phyloP scores from a whole-genome alignment of 2,888 invertebrate genomes.

The Rotaria socialis region DNA sequence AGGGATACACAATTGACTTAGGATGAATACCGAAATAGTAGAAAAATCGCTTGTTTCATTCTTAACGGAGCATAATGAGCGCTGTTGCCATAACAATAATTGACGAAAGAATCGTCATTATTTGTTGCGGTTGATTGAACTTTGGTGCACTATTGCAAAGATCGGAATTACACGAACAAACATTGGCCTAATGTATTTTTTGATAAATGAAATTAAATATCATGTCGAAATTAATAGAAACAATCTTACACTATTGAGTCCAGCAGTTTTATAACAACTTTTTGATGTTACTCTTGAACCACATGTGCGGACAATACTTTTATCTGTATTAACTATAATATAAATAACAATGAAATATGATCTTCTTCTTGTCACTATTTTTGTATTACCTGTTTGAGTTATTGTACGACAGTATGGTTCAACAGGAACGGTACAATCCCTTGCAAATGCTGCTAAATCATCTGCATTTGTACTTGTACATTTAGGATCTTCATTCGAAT shows the following conservation, averaged over 20 bases:
- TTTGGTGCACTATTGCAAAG: not conserved
- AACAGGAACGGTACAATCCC: not conserved
- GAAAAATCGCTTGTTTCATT: not conserved
- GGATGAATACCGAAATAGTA: not conserved
- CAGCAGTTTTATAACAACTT: conserved; percentile 17
- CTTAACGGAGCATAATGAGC: not conserved
- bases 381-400: not conserved
- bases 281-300: not conserved
- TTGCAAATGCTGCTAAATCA: not conserved
- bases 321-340: not conserved
- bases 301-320: not conserved
- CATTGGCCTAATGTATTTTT: not conserved
- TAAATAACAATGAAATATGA: not conserved
- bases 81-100: not conserved
- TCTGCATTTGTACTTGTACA: not conserved
- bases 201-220: too few relatives aligned
- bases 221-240: not conserved
- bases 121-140: not conserved
- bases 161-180: not conserved
- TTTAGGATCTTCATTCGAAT: not conserved
- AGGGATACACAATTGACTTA: not conserved
- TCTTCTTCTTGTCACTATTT: not conserved
- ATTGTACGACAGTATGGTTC: conserved; percentile 12
- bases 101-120: conserved; percentile 6
- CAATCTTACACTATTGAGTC: not conserved